Percentiles rank a stretch among this genome's conserved stretches.
Conservation (phyloP, 2,888 invertebrate genomes). For the Apoderus coryli region DNA sequence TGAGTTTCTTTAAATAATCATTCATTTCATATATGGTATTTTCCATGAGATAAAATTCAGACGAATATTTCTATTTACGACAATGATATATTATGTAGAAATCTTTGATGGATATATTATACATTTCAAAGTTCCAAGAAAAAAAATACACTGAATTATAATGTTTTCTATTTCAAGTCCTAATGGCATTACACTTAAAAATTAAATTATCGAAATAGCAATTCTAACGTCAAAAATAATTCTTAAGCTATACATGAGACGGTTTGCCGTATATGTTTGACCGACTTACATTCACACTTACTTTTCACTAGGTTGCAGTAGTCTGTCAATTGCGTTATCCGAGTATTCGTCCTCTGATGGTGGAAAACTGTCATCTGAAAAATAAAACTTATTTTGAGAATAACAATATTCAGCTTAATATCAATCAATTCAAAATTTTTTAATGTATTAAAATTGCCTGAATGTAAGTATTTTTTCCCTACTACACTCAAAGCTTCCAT, state of each 20-base stretch:
- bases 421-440: neutral
- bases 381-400: constrained; percentile 13
- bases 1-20: too few relatives aligned
- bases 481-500: neutral
- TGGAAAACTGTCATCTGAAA: constrained; percentile 31
- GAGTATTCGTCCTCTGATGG: constrained; percentile 52
- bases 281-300: constrained; percentile 33
- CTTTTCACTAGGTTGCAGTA: constrained; percentile 55
- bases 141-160: too few relatives aligned
- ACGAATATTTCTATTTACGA: too few relatives aligned
- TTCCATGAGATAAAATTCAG: too few relatives aligned
- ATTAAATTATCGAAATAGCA: neutral
- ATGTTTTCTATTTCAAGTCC: too few relatives aligned
- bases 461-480: too few relatives aligned
- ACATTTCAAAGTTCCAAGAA: neutral
- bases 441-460: too few relatives aligned
- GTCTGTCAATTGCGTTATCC: constrained; percentile 49
- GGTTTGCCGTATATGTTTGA: too few relatives aligned
- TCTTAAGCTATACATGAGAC: too few relatives aligned
- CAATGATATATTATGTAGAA: neutral
- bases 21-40: neutral
- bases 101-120: neutral
- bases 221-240: neutral
- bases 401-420: neutral
- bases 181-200: too few relatives aligned